Conservation (phyloP, 2,888 invertebrate genomes). For the Odontocerum albicorne region DNA sequence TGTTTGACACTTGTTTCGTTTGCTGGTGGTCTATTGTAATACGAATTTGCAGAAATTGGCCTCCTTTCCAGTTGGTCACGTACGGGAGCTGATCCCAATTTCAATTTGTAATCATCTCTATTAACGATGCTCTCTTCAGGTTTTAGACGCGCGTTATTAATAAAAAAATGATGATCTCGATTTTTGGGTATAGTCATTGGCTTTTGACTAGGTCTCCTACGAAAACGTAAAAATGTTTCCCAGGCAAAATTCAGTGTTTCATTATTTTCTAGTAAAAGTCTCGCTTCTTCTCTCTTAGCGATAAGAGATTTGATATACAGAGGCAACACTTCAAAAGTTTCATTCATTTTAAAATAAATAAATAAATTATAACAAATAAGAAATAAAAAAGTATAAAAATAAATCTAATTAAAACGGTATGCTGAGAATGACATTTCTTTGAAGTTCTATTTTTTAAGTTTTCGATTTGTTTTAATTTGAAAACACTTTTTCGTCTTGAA, state of each 20-base stretch:
- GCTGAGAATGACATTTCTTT: too few relatives aligned
- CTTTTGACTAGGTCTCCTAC: neutral
- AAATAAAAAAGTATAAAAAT: too few relatives aligned
- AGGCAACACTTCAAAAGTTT: constrained; percentile 6
- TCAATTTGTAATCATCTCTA: neutral
- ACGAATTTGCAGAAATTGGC: neutral
- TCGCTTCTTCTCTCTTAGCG: neutral
- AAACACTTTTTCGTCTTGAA: too few relatives aligned
- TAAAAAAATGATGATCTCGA: neutral
- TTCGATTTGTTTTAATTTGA: too few relatives aligned
- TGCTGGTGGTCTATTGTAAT: neutral
- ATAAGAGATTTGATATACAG: neutral
- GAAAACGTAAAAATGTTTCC: neutral
- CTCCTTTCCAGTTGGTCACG: neutral
- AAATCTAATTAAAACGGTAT: too few relatives aligned
- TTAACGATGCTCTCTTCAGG: neutral
- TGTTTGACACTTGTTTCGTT: neutral
- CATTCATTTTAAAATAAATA: neutral
- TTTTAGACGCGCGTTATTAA: neutral
- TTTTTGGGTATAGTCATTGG: neutral
- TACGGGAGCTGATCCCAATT: neutral
- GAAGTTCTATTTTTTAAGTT: too few relatives aligned
- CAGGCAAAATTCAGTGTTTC: constrained; percentile 1
- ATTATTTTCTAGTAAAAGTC: constrained; percentile 2
- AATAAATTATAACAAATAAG: neutral